phyloP scores from a whole-genome alignment of 2,888 invertebrate genomes.

The Pammene fasciana region DNA sequence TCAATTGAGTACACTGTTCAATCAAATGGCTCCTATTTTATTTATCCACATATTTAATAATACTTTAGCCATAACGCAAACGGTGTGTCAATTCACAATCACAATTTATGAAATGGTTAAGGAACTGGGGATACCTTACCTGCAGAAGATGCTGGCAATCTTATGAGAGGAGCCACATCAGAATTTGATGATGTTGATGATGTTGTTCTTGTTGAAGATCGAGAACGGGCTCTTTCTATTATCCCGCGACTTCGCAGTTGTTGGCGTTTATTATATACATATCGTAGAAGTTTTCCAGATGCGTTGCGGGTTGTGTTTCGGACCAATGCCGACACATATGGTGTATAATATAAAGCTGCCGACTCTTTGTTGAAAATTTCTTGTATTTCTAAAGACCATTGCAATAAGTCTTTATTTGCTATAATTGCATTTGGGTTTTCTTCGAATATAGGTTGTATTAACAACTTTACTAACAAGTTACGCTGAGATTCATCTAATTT shows the following conservation, averaged over 20 bases:
- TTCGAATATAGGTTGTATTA: not conserved
- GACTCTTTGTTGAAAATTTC: not conserved
- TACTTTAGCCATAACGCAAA: no score
- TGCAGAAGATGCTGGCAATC: not conserved
- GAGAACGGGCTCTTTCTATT: not conserved
- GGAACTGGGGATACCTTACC: not conserved
- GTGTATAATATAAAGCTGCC: not conserved
- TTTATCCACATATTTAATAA: no score
- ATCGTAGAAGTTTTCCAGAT: no score
- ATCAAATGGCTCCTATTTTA: no score
- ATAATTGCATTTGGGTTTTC: not conserved
- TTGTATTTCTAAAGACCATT: not conserved
- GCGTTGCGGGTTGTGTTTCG: not conserved
- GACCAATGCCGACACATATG: not conserved
- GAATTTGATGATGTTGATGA: not conserved
- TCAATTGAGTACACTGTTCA: no score
- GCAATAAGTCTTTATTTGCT: not conserved
- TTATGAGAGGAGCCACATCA: not conserved
- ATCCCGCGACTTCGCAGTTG: not conserved
- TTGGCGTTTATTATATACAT: not conserved
- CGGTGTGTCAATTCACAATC: no score
- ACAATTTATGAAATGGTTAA: not conserved
- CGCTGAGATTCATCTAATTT: not conserved
- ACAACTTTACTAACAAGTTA: not conserved
- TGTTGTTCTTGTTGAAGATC: not conserved